Evolutionary conservation across 1,140 invertebrate species (phyloP), one percentile per base, ranked within the genome.

Genomic region (Brachionus manjavacas): DNA sequence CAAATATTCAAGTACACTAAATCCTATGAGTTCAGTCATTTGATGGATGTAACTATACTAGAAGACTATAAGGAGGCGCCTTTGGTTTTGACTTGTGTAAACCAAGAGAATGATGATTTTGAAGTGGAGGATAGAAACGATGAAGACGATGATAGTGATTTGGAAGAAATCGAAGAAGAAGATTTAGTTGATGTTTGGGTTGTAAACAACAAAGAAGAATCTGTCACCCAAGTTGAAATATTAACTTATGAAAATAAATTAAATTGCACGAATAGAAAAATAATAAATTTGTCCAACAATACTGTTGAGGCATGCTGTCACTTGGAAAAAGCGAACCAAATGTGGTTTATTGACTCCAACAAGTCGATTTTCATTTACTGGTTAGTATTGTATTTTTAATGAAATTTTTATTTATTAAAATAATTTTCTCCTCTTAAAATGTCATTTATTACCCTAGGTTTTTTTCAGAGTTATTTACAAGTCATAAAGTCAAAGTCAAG

Each of bases 1-100:
- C 95, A 97, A 88, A 94, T 99, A 9, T 20, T 31, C 16, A 68
- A 70, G 43, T 83, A 68, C 9, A 31, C 60, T 6, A 20, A 68
- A 31, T 83, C 81, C 3, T 83, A 41, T 43, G 81, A 83, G 16
- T 83, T 43, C 31, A 43, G 81, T 46, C 81, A 83, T 70, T 70
- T 83, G 16, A 68, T 83, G 12, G 81, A 83, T 28, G 81, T 83
- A 3, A 70, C 60, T 31, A 60, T 68, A 31, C 20, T 83, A 14
- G 64, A 60, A 25, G 79, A 81, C 52, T 81, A n/a, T 81, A 46
- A 64, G 12, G 20, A 68, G 12, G 52, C 79, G 14, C 79, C 79
- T 4, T 41, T 81, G 35, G 4, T 81, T 20, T 20, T 81, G 1
- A 39, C 8, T 41, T 64, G 79, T 81, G 55, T 81, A 16, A 81